phyloP scores from a whole-genome alignment of 2,113 vertebrate species.

The Odocoileus virginianus region DNA sequence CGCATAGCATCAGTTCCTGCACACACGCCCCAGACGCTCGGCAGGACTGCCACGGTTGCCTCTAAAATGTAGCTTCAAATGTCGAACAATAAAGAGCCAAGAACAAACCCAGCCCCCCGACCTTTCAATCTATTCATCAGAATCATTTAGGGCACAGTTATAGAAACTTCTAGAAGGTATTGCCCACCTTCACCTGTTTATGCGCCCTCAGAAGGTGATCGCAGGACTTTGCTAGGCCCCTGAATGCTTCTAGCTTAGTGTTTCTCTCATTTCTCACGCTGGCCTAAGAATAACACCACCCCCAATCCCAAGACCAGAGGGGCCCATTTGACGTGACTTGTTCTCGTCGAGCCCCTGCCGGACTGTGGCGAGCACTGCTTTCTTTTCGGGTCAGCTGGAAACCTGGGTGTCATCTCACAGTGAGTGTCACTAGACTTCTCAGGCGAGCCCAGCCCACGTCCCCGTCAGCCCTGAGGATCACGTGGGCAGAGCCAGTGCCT shows the following conservation, averaged over 20 bases:
- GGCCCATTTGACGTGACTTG: rapidly evolving
- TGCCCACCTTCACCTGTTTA: neutral
- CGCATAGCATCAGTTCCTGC: rapidly evolving
- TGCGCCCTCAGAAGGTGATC: neutral
- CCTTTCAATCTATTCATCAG: neutral
- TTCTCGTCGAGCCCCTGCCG: rapidly evolving
- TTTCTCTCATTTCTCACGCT: neutral
- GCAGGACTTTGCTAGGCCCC: neutral
- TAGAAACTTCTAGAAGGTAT: neutral
- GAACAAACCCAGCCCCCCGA: neutral
- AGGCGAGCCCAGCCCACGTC: neutral
- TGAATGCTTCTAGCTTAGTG: too few relatives aligned
- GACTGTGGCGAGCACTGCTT: rapidly evolving
- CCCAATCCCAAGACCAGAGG: too few relatives aligned
- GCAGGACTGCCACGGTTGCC: too few relatives aligned
- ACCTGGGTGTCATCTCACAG: rapidly evolving
- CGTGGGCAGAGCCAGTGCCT: rapidly evolving
- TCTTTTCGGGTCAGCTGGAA: neutral
- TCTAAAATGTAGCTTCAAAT: neutral
- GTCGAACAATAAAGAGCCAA: neutral
- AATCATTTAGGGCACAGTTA: neutral
- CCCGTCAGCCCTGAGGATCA: too few relatives aligned
- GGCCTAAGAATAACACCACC: neutral
- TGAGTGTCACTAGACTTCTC: neutral
- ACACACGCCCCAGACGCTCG: rapidly evolving